These are phyloP conservation scores for Porites australiensis DNA, from an alignment of 64 coral and sea anemone species.

Conservation along the genomic window DNA sequence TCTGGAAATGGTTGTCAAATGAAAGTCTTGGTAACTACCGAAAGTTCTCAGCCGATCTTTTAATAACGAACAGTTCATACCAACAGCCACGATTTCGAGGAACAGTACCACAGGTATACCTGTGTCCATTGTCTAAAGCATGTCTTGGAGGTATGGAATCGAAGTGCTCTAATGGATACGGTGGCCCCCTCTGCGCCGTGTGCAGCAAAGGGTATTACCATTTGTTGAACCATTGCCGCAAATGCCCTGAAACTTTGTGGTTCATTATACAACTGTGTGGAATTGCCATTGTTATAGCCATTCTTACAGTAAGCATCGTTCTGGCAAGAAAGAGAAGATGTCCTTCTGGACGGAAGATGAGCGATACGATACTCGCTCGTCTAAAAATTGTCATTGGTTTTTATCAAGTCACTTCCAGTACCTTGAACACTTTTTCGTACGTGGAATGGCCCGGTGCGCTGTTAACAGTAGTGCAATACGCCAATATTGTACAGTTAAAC, in stretches of 20 bases:
- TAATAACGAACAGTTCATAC: slow-evolving; percentile 30
- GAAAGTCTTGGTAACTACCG: slow-evolving; percentile 10
- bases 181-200: slow-evolving; percentile 62
- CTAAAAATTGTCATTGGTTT: slow-evolving; percentile 58
- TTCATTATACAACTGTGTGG: slow-evolving; percentile 36
- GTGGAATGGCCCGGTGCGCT: slow-evolving; percentile 33
- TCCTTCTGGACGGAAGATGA: not conserved
- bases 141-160: slow-evolving; percentile 59
- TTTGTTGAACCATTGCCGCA: slow-evolving; percentile 31
- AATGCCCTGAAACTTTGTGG: slow-evolving; percentile 43
- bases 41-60: slow-evolving; percentile 40
- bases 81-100: not conserved
- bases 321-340: not conserved
- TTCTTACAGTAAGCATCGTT: slow-evolving; percentile 1
- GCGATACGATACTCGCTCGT: slow-evolving; percentile 34
- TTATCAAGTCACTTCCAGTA: slow-evolving; percentile 47
- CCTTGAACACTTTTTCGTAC: slow-evolving; percentile 52
- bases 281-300: not conserved
- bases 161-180: slow-evolving; percentile 42
- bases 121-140: slow-evolving; percentile 30
- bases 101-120: slow-evolving; percentile 28
- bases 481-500: slow-evolving; percentile 41
- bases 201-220: slow-evolving; percentile 57
- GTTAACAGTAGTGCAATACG: slow-evolving; percentile 23
- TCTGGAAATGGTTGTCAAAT: slow-evolving; percentile 31